Evolutionary conservation across 2,888 invertebrate genomes (phyloP).

Genomic region (Cantharis rustica): DNA sequence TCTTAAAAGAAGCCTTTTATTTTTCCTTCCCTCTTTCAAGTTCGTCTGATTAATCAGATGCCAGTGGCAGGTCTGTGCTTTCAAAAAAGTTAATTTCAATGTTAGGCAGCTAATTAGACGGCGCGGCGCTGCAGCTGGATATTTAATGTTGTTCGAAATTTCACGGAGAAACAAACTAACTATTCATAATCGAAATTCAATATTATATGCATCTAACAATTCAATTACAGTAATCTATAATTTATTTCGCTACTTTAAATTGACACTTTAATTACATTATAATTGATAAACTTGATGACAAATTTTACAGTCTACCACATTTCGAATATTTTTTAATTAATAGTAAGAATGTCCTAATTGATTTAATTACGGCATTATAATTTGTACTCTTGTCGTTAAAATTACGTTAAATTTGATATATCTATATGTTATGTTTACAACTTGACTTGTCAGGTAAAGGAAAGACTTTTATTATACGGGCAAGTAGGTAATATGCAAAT

Average conservation of each 20-base stretch:
- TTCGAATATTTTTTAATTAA: not conserved
- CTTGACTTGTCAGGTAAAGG: not conserved
- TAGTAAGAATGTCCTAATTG: not conserved
- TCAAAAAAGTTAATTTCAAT: slow-evolving; percentile 38
- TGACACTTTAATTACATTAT: not conserved
- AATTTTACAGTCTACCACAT: not conserved
- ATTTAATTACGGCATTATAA: not conserved
- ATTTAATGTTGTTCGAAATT: slow-evolving; percentile 30
- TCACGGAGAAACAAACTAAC: slow-evolving; percentile 16
- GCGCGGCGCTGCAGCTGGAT: slow-evolving; percentile 30
- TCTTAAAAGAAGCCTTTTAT: slow-evolving; percentile 32
- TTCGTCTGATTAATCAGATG: slow-evolving; percentile 37
- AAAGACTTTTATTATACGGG: not conserved
- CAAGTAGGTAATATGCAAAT: not conserved
- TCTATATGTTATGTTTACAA: not conserved
- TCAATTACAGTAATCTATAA: not conserved
- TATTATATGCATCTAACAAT: not conserved
- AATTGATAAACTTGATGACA: not conserved
- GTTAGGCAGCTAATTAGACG: slow-evolving; percentile 40
- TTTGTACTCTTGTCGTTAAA: not conserved
- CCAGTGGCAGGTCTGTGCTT: slow-evolving; percentile 33
- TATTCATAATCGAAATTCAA: slow-evolving; percentile 16
- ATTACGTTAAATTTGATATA: not conserved
- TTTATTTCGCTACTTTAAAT: not conserved
- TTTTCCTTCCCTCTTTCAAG: slow-evolving; percentile 27